Evolutionary conservation across 1,140 invertebrate species (phyloP), one percentile per base, ranked within the genome.

Genomic region (Elysia chlorotica): DNA sequence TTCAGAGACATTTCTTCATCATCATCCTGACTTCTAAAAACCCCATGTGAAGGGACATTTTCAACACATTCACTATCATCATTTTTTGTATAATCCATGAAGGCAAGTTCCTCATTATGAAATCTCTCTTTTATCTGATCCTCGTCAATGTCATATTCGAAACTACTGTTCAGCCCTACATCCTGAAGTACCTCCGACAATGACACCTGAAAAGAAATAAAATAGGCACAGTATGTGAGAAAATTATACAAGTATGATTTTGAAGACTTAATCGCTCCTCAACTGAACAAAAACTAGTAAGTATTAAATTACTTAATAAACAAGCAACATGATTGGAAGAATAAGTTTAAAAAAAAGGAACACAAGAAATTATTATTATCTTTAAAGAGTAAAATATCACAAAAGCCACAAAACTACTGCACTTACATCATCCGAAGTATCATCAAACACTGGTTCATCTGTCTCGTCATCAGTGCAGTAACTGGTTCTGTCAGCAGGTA

Each of bases 61-160:
- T 63, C 61, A 63, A 14, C 61, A 14, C 25, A 23, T 31, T 63
- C 31, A 35, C 53, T 36, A 30, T 28, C 65, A n/a, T 61, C 36
- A 41, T 61, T 53, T 6, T 69, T 61, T 21, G 65, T 67, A 48
- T 73, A 62, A 25, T 71, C 61, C 14, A 48, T 67, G 14, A 28
- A 31, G 54, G 36, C 63, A 37, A n/a, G 21, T 30, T 74, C 53
- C 48, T 67, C 36, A n/a, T n/a, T n/a, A n/a, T n/a, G n/a, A n/a
- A n/a, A n/a, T n/a, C n/a, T n/a, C n/a, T n/a, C n/a, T n/a, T n/a
- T n/a, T n/a, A n/a, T n/a, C n/a, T n/a, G n/a, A n/a, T n/a, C n/a
- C n/a, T n/a, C n/a, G n/a, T n/a, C n/a, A n/a, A n/a, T n/a, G 61
- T 81, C 76, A n/a, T 79, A 75, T 63, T 75, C 78, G 28, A 78